phyloP scores from a whole-genome alignment of 2,113 vertebrate species.

The Clarias magur region DNA sequence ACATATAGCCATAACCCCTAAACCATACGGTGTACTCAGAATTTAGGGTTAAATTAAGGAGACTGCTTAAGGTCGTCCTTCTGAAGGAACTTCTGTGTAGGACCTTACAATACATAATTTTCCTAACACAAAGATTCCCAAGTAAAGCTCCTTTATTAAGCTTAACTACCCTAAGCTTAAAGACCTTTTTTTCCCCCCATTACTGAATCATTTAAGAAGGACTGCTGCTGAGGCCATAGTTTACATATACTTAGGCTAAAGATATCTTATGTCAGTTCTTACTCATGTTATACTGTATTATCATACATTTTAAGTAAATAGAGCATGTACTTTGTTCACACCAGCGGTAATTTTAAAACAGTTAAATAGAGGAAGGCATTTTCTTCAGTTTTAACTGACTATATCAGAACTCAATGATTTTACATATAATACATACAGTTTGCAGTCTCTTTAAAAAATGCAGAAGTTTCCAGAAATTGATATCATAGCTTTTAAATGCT shows the following conservation, averaged over 20 bases:
- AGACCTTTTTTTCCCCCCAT: not conserved
- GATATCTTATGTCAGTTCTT: not conserved
- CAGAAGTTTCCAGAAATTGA: not conserved
- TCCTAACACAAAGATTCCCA: not conserved
- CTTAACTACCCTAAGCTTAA: not conserved
- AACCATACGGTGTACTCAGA: too few relatives aligned
- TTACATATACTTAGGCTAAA: not conserved
- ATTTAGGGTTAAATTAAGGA: too few relatives aligned
- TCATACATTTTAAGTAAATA: not conserved
- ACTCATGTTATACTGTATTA: not conserved
- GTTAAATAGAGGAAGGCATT: not conserved
- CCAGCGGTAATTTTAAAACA: not conserved
- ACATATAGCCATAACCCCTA: too few relatives aligned
- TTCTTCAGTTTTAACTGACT: not conserved
- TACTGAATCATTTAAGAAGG: not conserved
- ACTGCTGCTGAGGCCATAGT: not conserved
- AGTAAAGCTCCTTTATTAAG: not conserved
- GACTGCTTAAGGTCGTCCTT: not conserved
- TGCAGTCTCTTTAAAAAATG: not conserved
- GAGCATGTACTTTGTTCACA: not conserved
- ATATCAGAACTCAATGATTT: not conserved
- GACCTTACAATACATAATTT: not conserved
- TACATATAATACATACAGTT: not conserved
- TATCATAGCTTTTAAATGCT: not conserved
- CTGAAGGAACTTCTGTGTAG: not conserved